Conservation (phyloP, 2,113 vertebrate species). For the Varanus salvator region DNA sequence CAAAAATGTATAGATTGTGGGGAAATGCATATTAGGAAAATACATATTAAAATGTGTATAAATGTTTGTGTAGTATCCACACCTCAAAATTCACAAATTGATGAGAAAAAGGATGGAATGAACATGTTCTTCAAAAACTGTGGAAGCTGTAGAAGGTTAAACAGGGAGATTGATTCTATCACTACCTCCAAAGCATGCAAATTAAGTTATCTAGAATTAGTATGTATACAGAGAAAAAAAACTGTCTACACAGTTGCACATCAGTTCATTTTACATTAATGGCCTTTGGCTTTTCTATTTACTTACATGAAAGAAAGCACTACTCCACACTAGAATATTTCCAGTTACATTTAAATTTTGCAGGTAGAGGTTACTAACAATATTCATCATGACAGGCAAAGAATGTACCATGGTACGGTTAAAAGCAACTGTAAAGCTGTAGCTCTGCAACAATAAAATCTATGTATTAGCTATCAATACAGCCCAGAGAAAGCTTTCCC, state of each 20-base stretch:
- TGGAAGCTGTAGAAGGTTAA: neutral
- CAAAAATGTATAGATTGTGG: too few species aligned
- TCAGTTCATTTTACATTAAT: neutral
- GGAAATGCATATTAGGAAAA: too few species aligned
- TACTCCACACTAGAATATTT: constrained; percentile 89
- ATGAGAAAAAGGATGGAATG: too few species aligned
- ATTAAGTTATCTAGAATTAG: neutral
- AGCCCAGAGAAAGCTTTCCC: neutral
- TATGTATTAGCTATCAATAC: neutral
- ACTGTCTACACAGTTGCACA: neutral
- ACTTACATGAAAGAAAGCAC: constrained; percentile 86
- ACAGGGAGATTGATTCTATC: too few species aligned
- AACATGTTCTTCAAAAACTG: too few species aligned
- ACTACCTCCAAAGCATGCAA: neutral
- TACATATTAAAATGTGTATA: too few species aligned
- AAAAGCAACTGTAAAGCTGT: constrained; percentile 83
- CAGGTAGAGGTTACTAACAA: constrained; percentile 92
- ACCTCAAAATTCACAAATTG: too few species aligned
- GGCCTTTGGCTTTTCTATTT: neutral
- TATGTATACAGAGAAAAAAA: neutral
- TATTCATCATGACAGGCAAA: constrained; percentile 88
- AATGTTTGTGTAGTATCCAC: too few species aligned
- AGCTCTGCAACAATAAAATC: constrained; percentile 73
- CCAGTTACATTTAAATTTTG: constrained; percentile 83
- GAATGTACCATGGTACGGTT: constrained; percentile 94